A percentile compares a stretch with the other conserved stretches of the same genome.
phyloP scores from a whole-genome alignment of 1,140 invertebrate species.

The Pectinophora gossypiella region DNA sequence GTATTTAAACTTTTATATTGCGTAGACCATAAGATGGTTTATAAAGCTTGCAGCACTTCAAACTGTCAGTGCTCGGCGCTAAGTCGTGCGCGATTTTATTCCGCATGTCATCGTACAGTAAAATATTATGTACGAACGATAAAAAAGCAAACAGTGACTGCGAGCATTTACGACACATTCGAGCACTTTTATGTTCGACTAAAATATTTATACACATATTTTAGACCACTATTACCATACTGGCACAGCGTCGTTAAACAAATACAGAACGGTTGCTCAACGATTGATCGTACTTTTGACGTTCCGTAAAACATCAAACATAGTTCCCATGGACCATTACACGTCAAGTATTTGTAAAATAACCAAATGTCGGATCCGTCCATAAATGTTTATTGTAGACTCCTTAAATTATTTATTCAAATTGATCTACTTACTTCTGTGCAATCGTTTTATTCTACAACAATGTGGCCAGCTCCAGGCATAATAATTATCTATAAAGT shows the following conservation, averaged over 20 bases:
- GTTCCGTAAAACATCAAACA: constrained; percentile 47
- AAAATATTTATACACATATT: constrained; percentile 60
- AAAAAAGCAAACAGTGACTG: constrained; percentile 30
- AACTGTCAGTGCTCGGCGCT: neutral
- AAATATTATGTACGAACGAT: constrained; percentile 28
- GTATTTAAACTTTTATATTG: too few species aligned
- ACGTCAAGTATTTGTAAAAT: constrained; percentile 61
- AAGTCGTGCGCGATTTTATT: constrained; percentile 31
- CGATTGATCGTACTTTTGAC: constrained; percentile 39
- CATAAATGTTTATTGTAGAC: constrained; percentile 59
- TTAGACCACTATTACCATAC: constrained; percentile 45
- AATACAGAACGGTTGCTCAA: constrained; percentile 49
- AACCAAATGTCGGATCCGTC: constrained; percentile 45
- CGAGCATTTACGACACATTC: constrained; percentile 26
- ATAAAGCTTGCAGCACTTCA: neutral
- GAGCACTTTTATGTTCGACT: constrained; percentile 37
- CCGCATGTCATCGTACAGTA: constrained; percentile 50
- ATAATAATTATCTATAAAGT: too few species aligned
- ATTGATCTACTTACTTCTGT: constrained; percentile 43
- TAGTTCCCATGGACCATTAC: constrained; percentile 49
- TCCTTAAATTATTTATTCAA: constrained; percentile 65
- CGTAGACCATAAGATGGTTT: too few species aligned
- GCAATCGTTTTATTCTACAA: constrained; percentile 21
- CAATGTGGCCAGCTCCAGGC: too few species aligned
- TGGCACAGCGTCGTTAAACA: constrained; percentile 31